Conservation (phyloP, 1,140 invertebrate species). For the Riptortus pedestris region DNA sequence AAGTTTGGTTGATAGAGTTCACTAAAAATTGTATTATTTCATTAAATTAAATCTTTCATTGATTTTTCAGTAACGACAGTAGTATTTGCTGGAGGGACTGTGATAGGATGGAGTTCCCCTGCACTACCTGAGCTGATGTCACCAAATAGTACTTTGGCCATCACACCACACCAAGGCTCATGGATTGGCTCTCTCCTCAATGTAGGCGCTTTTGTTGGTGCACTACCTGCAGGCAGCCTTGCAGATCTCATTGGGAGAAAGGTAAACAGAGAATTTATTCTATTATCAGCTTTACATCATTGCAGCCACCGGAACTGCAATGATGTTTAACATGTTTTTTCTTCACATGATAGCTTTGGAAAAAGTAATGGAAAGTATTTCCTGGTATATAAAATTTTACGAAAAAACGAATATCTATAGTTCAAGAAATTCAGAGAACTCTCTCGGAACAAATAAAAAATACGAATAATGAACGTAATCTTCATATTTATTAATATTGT, state of each 20-base stretch:
- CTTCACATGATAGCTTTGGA: too few species aligned
- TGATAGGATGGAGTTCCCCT: constrained; percentile 46
- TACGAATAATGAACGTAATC: too few species aligned
- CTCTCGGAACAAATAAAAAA: too few species aligned
- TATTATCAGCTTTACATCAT: too few species aligned
- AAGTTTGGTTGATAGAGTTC: neutral
- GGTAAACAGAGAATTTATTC: constrained; percentile 17
- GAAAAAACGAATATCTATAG: too few species aligned
- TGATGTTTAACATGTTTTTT: too few species aligned
- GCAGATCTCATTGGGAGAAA: constrained; percentile 54
- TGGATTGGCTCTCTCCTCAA: constrained; percentile 46
- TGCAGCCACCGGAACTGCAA: too few species aligned
- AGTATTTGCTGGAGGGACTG: constrained; percentile 44
- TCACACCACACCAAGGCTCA: constrained; percentile 37
- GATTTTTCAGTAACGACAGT: constrained; percentile 43
- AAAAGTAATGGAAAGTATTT: too few species aligned
- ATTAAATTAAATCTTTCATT: neutral
- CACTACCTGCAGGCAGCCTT: constrained; percentile 44
- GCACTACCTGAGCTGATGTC: constrained; percentile 37
- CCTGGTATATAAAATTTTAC: too few species aligned
- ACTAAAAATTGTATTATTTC: neutral
- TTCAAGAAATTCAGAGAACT: too few species aligned
- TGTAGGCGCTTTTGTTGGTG: constrained; percentile 44
- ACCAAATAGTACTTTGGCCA: neutral
- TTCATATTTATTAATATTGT: too few species aligned